Conservation (phyloP, 2,113 vertebrate species). For the Motacilla alba region DNA sequence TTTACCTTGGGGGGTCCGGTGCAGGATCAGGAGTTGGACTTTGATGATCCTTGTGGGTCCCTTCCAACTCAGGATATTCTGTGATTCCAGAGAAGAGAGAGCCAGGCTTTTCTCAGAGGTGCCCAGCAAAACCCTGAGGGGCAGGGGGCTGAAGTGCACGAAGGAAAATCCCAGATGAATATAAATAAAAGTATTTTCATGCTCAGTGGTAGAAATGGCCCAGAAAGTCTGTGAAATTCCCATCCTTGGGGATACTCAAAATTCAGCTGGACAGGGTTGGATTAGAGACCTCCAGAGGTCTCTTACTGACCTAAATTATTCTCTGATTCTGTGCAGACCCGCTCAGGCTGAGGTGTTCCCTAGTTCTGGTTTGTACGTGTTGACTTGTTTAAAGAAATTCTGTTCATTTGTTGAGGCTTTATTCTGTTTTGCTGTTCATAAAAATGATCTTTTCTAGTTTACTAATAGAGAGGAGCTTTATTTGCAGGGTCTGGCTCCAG, state of each 20-base stretch:
- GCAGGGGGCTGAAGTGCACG: not conserved
- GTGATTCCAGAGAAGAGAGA: not conserved
- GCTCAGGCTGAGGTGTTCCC: not conserved
- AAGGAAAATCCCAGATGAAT: not conserved
- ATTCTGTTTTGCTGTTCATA: not conserved
- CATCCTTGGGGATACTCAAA: not conserved
- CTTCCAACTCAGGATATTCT: not conserved
- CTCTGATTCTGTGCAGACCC: not conserved
- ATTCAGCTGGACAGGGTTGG: not conserved
- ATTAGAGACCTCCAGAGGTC: not conserved
- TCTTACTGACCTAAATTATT: not conserved
- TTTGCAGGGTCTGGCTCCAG: conserved; percentile 51
- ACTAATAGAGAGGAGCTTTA: not conserved
- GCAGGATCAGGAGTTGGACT: not conserved
- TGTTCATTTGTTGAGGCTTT: not conserved
- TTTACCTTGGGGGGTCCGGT: not conserved
- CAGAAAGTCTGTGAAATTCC: not conserved
- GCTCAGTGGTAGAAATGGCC: not conserved
- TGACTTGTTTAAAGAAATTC: not conserved
- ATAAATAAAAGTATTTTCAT: not conserved
- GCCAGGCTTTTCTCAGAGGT: not conserved
- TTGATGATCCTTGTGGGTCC: not conserved
- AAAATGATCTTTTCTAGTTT: not conserved
- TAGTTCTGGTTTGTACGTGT: not conserved
- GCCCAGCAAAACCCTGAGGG: not conserved